A percentile compares a stretch with the other conserved stretches of the same genome.
These are phyloP conservation scores for Nomada lathburiana DNA, from an alignment of 2,888 invertebrate genomes.

Conservation along the genomic window DNA sequence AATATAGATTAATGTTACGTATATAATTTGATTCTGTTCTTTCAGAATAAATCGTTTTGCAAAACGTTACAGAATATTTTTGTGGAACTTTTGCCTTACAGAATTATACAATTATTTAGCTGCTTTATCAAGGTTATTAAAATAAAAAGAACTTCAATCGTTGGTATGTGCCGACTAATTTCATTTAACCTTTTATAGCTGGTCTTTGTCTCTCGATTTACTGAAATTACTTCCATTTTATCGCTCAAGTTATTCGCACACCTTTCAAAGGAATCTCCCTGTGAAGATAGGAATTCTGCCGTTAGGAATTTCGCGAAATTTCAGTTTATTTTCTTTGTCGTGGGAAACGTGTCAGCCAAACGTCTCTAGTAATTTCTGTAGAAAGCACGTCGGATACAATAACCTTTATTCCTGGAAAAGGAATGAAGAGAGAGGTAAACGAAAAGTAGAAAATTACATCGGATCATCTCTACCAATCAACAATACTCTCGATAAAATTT, in stretches of 20 bases:
- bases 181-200: too few relatives aligned
- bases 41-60: neutral
- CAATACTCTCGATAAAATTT: neutral
- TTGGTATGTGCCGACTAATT: too few relatives aligned
- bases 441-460: neutral
- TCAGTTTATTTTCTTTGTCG: slow-evolving; percentile 34
- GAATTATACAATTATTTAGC: too few relatives aligned
- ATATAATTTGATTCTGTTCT: neutral
- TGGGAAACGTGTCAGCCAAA: neutral
- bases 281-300: neutral
- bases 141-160: too few relatives aligned
- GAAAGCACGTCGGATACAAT: slow-evolving; percentile 16
- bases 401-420: slow-evolving; percentile 3
- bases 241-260: neutral
- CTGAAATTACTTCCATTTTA: slow-evolving; percentile 1
- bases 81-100: too few relatives aligned
- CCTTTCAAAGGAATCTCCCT: neutral
- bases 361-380: slow-evolving; percentile 23
- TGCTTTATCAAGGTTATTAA: too few relatives aligned
- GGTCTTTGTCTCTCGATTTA: too few relatives aligned
- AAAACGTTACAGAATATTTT: neutral
- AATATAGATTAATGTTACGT: neutral
- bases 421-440: neutral
- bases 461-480: slow-evolving; percentile 8
- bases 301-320: slow-evolving; percentile 36